Evolutionary conservation across 2,888 invertebrate species (phyloP), one percentile per base, ranked within the genome.

Genomic region (Synanthedon myopaeformis): DNA sequence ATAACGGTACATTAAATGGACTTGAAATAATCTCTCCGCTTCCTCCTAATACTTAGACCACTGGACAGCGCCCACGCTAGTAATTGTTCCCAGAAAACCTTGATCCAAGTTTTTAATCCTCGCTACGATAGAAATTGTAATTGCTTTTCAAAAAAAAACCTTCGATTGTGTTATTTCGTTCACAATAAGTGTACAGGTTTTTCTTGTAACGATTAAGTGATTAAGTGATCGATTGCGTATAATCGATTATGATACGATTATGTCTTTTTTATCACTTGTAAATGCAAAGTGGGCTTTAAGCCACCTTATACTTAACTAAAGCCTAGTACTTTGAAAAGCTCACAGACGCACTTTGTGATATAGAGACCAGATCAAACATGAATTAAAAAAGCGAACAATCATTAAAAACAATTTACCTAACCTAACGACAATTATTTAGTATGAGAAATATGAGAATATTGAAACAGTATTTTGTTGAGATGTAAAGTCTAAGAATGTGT

Each of bases 41-140:
- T n/a, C 45, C 57, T 55, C 63, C 51, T 54, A 10, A 58, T 2
- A 56, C 59, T 69, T 69, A 55, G 1, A 57, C 66, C 72, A 66
- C 12, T 28, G 54, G 56, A 51, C 57, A 41, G 58, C 76, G 70
- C 80, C 80, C 75, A 82, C 82, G 69, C 74, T 67, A 72, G 23
- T 77, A 76, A 82, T 82, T 74, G 76, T 82, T 82, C 77, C 72
- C 76, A 81, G 81, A 83, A 83, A 74, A 72, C 60, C 73, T 70
- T 61, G 67, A 71, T 69, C 71, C 66, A 62, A 69, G 69, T 70
- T 78, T 80, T 76, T 72, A 74, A 75, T 68, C 69, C 64, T 52
- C 58, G 57, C 60, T 62, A 62, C 65, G 63, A 67, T 72, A 70
- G 76, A 76, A 72, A 72, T 69, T 64, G 63, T 78, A 75, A 82